These are phyloP conservation scores for Erpobdella octoculata DNA, from an alignment of 2,888 invertebrate genomes.

Conservation along the genomic window DNA sequence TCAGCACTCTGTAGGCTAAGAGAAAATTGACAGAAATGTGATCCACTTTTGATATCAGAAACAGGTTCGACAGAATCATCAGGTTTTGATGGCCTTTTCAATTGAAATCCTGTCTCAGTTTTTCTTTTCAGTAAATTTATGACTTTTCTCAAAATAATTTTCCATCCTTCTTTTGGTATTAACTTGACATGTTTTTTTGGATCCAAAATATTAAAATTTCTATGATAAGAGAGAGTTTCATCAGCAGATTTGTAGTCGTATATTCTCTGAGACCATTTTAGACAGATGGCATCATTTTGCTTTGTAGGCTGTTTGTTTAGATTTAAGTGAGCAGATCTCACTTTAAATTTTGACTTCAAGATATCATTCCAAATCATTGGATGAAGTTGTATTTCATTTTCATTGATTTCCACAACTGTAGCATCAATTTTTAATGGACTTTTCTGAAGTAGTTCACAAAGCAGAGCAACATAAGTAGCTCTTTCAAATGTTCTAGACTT, in stretches of 20 bases:
- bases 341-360: background rate
- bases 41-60: background rate
- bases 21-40: slow-evolving; percentile 35
- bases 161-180: background rate
- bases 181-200: background rate
- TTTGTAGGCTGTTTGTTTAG: background rate
- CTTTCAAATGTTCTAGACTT: slow-evolving; percentile 31
- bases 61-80: background rate
- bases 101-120: background rate
- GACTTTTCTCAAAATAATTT: background rate
- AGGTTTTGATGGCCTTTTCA: background rate
- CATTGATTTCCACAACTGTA: slow-evolving; percentile 40
- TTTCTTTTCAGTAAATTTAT: background rate
- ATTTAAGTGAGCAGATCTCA: background rate
- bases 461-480: slow-evolving; percentile 34
- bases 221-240: background rate
- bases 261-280: background rate
- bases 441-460: slow-evolving; percentile 39
- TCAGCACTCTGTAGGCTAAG: slow-evolving; percentile 35
- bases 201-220: background rate
- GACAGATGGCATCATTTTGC: background rate
- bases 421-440: slow-evolving; percentile 41
- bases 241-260: background rate
- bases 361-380: slow-evolving; percentile 27
- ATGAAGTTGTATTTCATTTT: slow-evolving; percentile 39